These are phyloP conservation scores for Drosophila kurseongensis DNA, from an alignment of 1,140 invertebrate species.

Conservation along the genomic window DNA sequence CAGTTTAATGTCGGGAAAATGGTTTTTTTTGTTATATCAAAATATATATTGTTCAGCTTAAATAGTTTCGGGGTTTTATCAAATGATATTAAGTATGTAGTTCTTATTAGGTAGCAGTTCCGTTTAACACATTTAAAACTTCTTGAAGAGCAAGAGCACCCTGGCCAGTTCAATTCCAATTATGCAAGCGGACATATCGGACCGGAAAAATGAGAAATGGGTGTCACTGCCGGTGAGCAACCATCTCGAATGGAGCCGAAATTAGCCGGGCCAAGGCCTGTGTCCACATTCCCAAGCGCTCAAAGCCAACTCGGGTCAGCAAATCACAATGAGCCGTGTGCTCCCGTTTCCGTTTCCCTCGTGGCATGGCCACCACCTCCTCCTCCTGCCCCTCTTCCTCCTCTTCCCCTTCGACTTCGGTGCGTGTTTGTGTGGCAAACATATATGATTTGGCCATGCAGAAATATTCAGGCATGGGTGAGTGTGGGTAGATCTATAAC, in stretches of 20 bases:
- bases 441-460: slow-evolving; percentile 31
- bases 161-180: neutral
- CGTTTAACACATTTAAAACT: no score
- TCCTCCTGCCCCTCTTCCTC: neutral
- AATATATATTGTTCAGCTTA: no score
- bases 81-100: no score
- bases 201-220: neutral
- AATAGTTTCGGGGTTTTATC: no score
- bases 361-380: neutral
- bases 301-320: slow-evolving; percentile 11
- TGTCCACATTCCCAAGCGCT: slow-evolving; percentile 17
- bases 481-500: neutral
- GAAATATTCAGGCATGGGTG: slow-evolving; percentile 4
- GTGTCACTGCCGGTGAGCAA: neutral
- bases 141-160: no score
- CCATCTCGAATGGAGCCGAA: neutral
- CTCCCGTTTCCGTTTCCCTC: no score
- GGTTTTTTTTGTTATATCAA: no score
- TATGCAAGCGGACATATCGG: neutral
- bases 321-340: slow-evolving; percentile 8
- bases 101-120: no score
- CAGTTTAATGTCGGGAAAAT: no score
- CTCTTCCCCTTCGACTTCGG: neutral
- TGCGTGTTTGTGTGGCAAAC: slow-evolving; percentile 30
- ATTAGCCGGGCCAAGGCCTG: neutral